Evolutionary conservation across 2,113 vertebrate species (phyloP), one percentile per base, ranked within the genome.

Genomic region (Hassar affinis): DNA sequence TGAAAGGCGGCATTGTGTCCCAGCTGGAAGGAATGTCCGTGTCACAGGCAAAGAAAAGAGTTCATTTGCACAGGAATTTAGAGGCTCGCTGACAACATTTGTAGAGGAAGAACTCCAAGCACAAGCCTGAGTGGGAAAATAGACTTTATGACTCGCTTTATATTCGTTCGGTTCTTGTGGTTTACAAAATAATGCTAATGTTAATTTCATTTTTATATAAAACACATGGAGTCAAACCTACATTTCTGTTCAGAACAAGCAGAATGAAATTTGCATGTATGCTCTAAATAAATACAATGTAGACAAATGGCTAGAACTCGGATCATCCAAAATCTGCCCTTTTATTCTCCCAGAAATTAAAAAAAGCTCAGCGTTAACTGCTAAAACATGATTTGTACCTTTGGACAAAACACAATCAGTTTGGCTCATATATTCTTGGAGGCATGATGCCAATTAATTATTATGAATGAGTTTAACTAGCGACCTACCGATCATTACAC

Each of bases 1-100:
- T 99, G 95, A 99, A 99, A 98, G 96, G 95, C 89, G 79, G 90
- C 94, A 96, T 98, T 99, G 97, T 99, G 95, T 95, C 92, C 90
- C 91, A 86, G 74, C 49, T 86, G 89, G 84, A 89, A 96, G 96
- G 97, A 98, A 99, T 98, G 96, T 94, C 93, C 93, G 92, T 91
- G 88, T 92, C 87, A 93, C 94, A 91, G 90, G 94, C 94, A 94
- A 96, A 96, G 96, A 95, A 96, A 96, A 95, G 93, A 95, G 91
- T 96, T 97, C 93, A 95, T 97, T 97, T 96, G 94, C 93, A 91
- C 91, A 95, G 96, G 96, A 98, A 98, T 99, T 96, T 97, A 92
- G 96, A 96, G 95, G 89, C 94, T 96, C 95, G 91, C 90, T 92
- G 96, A 95, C 96, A 96, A 96, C 91, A 93, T 89, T 93, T 51